phyloP scores from a whole-genome alignment of 2,888 invertebrate genomes.

The Molorchus minor region DNA sequence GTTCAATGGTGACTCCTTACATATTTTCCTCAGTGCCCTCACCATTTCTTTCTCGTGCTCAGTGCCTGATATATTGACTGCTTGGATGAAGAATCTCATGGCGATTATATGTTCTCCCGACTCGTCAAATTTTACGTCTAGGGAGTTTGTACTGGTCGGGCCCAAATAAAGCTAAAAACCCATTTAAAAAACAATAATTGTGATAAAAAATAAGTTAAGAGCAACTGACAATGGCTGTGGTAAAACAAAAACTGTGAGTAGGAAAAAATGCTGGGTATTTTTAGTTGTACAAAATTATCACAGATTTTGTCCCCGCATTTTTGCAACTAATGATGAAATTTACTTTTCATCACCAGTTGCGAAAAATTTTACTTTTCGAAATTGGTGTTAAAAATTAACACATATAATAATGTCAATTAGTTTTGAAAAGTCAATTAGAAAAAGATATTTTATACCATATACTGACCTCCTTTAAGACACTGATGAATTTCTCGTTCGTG shows the following conservation, averaged over 20 bases:
- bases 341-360: background rate
- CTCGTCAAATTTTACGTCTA: conserved; percentile 86
- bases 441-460: background rate
- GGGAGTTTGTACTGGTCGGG: conserved; percentile 79
- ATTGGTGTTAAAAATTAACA: no score
- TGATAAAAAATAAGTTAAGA: no score
- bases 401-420: conserved; percentile 14
- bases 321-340: no score
- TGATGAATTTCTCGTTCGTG: conserved; percentile 76
- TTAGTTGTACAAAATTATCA: no score
- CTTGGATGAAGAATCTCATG: conserved; percentile 87
- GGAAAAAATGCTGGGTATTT: no score
- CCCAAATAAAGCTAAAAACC: conserved; percentile 80
- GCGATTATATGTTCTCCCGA: conserved; percentile 77
- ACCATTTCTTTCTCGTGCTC: conserved; percentile 94
- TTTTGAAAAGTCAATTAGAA: no score
- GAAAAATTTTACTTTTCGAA: background rate
- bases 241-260: no score
- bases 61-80: conserved; percentile 87
- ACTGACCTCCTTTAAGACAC: conserved; percentile 76
- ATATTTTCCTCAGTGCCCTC: conserved; percentile 77
- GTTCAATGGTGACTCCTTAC: conserved; percentile 79
- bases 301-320: no score
- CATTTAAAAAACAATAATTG: no score
- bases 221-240: no score